Evolutionary conservation across 1,140 invertebrate genomes (phyloP).

Genomic region (Drosophila mayri): DNA sequence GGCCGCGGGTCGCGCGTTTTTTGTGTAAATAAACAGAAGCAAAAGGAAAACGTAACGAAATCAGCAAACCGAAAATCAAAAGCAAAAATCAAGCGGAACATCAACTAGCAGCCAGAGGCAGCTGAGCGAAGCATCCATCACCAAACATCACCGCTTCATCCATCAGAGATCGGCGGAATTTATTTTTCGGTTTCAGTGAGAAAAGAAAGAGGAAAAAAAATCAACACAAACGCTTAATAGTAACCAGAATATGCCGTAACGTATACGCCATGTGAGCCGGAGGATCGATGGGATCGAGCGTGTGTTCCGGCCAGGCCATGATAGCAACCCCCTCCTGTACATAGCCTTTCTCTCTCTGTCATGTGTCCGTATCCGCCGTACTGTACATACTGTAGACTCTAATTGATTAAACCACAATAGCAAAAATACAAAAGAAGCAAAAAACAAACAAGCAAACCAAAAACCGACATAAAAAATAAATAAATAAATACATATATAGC

Average conservation of each 20-base stretch:
- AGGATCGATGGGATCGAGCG: slow-evolving; percentile 73
- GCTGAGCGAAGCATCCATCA: background rate
- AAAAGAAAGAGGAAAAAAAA: background rate
- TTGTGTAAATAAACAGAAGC: slow-evolving; percentile 64
- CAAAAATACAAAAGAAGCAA: background rate
- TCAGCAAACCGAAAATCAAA: slow-evolving; percentile 7
- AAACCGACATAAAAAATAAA: slow-evolving; percentile 22
- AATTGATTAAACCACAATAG: slow-evolving; percentile 43
- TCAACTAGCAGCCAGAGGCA: slow-evolving; percentile 24
- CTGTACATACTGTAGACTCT: slow-evolving; percentile 57
- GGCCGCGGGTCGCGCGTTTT: slow-evolving; percentile 54
- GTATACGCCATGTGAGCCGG: slow-evolving; percentile 62
- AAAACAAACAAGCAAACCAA: slow-evolving; percentile 13
- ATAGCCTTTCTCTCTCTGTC: slow-evolving; percentile 50
- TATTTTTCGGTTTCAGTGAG: slow-evolving; percentile 41
- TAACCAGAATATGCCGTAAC: slow-evolving; percentile 32
- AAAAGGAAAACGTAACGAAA: slow-evolving; percentile 2
- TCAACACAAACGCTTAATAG: background rate
- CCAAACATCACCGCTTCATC: slow-evolving; percentile 1
- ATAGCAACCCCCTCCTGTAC: slow-evolving; percentile 57
- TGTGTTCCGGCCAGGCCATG: slow-evolving; percentile 45
- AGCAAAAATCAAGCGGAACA: slow-evolving; percentile 13
- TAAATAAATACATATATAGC: slow-evolving; percentile 22
- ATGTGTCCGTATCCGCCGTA: slow-evolving; percentile 21
- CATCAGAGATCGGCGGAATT: slow-evolving; percentile 24